Base-by-base conservation (phyloP, 1,140 invertebrate genomes). In the Anthonomus grandis region DNA sequence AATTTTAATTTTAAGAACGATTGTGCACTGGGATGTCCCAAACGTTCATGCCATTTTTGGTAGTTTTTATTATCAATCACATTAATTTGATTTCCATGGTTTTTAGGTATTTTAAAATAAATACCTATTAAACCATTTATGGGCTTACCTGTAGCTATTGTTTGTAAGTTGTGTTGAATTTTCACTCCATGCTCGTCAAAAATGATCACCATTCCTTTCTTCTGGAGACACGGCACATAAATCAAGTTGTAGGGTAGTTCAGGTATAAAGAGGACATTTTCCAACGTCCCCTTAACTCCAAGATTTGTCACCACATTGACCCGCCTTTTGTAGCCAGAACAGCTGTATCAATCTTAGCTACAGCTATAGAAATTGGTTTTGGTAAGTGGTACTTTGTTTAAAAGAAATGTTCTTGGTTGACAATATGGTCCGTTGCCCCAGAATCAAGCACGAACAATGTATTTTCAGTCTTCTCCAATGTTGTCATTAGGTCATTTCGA, bases 1-100 rank as follows among this genome's bases (percentile, higher is more conserved):
- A 58, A 60, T 63, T 69, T 72, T 21, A 74, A 48, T 39, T 36
- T 31, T 42, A 50, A 47, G 42, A 58, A 46, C 17, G 10, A 24
- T 25, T 61, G 23, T 19, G 18, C 31, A 17, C 59, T 22, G 9
- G 36, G 8, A 22, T 60, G 53, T 10, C 59, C 59, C 44, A 60
- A 46, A 12, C 59, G 37, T 27, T 56, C 15, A 60, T 60, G 59
- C 59, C 59, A 60, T n/a, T 49, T 10, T 12, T 60, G 6, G 25
- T 44, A 25, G 27, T 23, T 53, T 13, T 31, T 13, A n/a, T n/a
- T n/a, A n/a, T n/a, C n/a, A n/a, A n/a, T n/a, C n/a, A n/a, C n/a
- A n/a, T n/a, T 31, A 4, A 1, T 17, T 41, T 41, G 17, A 41
- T 4, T 41, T n/a, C 38, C 38, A n/a, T n/a, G n/a, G n/a, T 41